Base-by-base conservation (phyloP, 2,113 vertebrate species). In the Gymnogyps californianus region DNA sequence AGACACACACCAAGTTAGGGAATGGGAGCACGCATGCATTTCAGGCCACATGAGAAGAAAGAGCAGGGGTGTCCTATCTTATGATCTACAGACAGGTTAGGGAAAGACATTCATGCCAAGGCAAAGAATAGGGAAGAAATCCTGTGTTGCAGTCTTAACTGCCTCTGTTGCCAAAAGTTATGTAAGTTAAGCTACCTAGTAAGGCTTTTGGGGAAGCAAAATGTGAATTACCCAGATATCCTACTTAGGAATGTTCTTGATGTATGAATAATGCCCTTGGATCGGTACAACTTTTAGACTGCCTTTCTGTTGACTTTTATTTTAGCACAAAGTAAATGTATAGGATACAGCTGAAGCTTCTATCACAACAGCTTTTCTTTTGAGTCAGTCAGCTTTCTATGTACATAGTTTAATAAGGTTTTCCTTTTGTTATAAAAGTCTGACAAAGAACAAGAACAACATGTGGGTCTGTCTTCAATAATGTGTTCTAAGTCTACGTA, bases 31-130 rank as follows among this genome's bases (percentile, higher is more conserved):
- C 0, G 1, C 19, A 28, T 36, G 5, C 18, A 46, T 49, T 58
- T 83, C 47, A 77, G 40, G 38, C 21, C 22, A 74, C 3, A 7
- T 28, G 14, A 10, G 8, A 71, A 90, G 66, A 54, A 86, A 61
- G 9, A 16, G 3, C 4, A 7, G n/a, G 1, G 10, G 2, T 44
- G 19, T 75, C 21, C 38, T 54, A 5, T 26, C 28, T 54, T 29
- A 44, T 20, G 22, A 61, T 13, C 34, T 28, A n/a, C 6, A 47
- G 16, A 36, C 0, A 2, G 8, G 4, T 34, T 69, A 24, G 31
- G 14, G 13, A 20, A 94, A 72, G 34, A 20, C 13, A 34, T 29
- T 67, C 10, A 17, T 10, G 11, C 6, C 29, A 77, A 86, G 34
- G 6, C 18, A 86, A 79, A 67, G 38, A 57, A 52, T 17, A 55